These are phyloP conservation scores for Hyles lineata DNA, from an alignment of 2,888 invertebrate species.

Conservation along the genomic window DNA sequence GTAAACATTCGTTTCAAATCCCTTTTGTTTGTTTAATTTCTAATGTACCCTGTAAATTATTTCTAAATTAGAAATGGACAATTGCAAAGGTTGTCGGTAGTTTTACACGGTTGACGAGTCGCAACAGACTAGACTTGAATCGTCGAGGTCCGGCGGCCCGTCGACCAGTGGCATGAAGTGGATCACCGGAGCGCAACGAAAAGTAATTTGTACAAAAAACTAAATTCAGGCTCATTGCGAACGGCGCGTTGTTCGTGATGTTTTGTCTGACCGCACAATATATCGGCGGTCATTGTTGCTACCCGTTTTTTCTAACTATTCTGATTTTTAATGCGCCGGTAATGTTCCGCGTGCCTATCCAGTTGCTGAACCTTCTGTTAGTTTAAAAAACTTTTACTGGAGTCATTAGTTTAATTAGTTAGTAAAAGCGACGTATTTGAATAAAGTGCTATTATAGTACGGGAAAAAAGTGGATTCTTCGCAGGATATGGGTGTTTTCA, in stretches of 20 bases:
- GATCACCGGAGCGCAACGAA: conserved; percentile 82
- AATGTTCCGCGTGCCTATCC: conserved; percentile 71
- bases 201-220: conserved; percentile 84
- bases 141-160: conserved; percentile 55
- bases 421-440: conserved; percentile 43
- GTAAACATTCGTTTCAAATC: conserved; percentile 54
- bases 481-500: conserved; percentile 80
- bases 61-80: conserved; percentile 35
- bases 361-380: conserved; percentile 60
- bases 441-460: conserved; percentile 48
- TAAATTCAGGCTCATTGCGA: conserved; percentile 82
- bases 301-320: conserved; percentile 74
- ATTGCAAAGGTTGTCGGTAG: conserved; percentile 34
- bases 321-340: conserved; percentile 74
- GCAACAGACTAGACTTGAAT: conserved; percentile 54
- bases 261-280: conserved; percentile 84
- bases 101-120: conserved; percentile 56
- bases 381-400: conserved; percentile 50
- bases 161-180: conserved; percentile 59
- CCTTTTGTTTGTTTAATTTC: conserved; percentile 33
- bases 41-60: conserved; percentile 50
- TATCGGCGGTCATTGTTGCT: conserved; percentile 81
- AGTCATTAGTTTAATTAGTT: conserved; percentile 36
- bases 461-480: conserved; percentile 68
- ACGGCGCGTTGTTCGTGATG: conserved; percentile 80